Evolutionary conservation across 1,140 invertebrate species (phyloP), one percentile per base, ranked within the genome.

Genomic region (Schlechtendalia chinensis): DNA sequence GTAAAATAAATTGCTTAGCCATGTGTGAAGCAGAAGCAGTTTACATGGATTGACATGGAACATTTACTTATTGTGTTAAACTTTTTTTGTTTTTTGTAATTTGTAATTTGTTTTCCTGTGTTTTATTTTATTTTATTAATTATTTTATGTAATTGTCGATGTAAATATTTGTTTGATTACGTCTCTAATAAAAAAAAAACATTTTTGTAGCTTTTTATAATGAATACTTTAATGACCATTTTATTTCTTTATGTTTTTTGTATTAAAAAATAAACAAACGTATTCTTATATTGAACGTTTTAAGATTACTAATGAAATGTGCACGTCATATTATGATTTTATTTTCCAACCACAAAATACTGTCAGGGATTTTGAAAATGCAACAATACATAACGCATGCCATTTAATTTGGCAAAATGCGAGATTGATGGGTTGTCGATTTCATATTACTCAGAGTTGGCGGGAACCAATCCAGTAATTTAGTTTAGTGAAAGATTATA

Each of bases 321-420:
- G 0, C 8, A 16, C 29, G 14, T 16, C 16, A n/a, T n/a, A n/a
- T 1, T 6, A 29, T 61, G 12, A 29, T 27, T 61, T 61, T 16
- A 61, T 61, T 61, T 61, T 61, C 29, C 14, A 61, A 61, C 59
- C 24, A 61, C 24, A 61, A 27, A 17, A 61, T 1, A 61, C 29
- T 19, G 16, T 75, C 19, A 75, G 54, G 4, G 50, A 19, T 58
- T 75, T 75, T 56, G 12, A 75, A 75, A 58, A 24, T 27, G 71
- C 71, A n/a, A n/a, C n/a, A 24, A 54, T 72, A 24, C 71, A 74
- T 14, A 54, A 75, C 19, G 24, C 24, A 27, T 53, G 16, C 1
- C 0, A 17, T 29, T 27, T 29, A 39, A 56, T 56, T 19, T 54
- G 47, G 47, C 8, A 47, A 17, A 56, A 47, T 32, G 14, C 54